Base-by-base conservation (phyloP, 2,113 vertebrate genomes). In the Oreochromis spilurus region DNA sequence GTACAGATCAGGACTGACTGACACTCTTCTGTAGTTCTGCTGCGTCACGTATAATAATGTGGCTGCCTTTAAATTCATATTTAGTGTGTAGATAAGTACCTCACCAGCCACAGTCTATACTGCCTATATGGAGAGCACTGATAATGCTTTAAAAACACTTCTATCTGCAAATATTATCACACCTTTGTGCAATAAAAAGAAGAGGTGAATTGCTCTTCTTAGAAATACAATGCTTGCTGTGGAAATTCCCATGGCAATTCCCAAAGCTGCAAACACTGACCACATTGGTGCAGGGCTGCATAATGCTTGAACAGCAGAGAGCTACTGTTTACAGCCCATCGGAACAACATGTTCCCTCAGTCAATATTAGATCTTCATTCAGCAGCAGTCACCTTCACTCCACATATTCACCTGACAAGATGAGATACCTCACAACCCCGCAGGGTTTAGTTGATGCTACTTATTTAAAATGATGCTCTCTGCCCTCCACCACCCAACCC, bases 321-420 rank as follows among this genome's bases (percentile, higher is more conserved):
- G 17, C 14, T 10, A 67, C 26, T 82, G 24, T 62, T 53, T 45
- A 65, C 45, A 31, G 14, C 82, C 48, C 16, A 86, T 29, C 65
- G 77, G 92, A 82, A 93, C 92, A 91, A 7, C 4, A 24, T 93
- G 92, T 94, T 86, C 90, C 81, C 82, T 78, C 87, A 21, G 82
- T 34, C 60, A 6, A 6, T 29, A 54, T n/a, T 6, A 26, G 17
- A 9, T 16, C 70, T 53, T 38, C 84, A 60, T 89, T 58, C 75
- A 84, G 11, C 29, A 88, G 34, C 48, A 77, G 53, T 79, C 54
- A 43, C 50, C 45, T 79, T 38, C 45, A 67, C 45, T 82, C 10
- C 19, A 87, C 38, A 26, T 31, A 62, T 85, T 70, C 87, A 88
- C 75, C 24, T 72, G 82, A 86, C 24, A 31, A 36, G 11, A 86